These are phyloP conservation scores for Synergus itoensis DNA, from an alignment of 2,888 invertebrate species.

Conservation along the genomic window DNA sequence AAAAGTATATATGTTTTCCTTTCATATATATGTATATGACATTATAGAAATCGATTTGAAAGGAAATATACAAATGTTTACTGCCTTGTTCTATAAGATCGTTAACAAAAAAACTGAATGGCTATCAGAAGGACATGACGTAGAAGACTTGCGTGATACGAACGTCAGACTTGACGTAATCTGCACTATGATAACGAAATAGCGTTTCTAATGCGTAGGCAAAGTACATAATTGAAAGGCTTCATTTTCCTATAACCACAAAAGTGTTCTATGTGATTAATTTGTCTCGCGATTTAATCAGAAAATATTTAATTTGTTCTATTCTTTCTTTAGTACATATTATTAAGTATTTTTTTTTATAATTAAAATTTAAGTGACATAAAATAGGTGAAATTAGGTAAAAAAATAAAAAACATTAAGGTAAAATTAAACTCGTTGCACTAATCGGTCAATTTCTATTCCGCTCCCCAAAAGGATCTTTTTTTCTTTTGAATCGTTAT, in stretches of 20 bases:
- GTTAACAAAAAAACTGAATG: constrained; percentile 19
- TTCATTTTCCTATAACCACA: neutral
- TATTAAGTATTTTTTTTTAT: neutral
- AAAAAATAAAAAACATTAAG: too few species aligned
- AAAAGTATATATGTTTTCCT: neutral
- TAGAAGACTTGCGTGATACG: neutral
- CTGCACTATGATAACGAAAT: constrained; percentile 4
- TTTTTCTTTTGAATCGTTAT: neutral
- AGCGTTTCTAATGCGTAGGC: constrained; percentile 23
- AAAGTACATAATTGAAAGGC: neutral
- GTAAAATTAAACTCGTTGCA: too few species aligned
- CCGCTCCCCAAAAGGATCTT: neutral
- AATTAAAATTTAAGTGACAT: neutral
- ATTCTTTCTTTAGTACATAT: too few species aligned
- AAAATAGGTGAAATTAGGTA: too few species aligned
- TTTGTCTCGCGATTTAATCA: neutral
- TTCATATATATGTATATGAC: neutral
- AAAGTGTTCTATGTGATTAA: neutral
- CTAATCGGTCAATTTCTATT: neutral
- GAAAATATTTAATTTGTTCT: neutral
- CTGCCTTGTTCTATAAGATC: neutral
- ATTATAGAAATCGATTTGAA: neutral
- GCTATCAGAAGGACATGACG: neutral
- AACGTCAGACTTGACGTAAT: constrained; percentile 34
- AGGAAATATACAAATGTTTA: neutral